A percentile compares a stretch with the other conserved stretches of the same genome.
These are phyloP conservation scores for Heliconius melpomene DNA, from an alignment of 1,140 invertebrate species.

Conservation along the genomic window DNA sequence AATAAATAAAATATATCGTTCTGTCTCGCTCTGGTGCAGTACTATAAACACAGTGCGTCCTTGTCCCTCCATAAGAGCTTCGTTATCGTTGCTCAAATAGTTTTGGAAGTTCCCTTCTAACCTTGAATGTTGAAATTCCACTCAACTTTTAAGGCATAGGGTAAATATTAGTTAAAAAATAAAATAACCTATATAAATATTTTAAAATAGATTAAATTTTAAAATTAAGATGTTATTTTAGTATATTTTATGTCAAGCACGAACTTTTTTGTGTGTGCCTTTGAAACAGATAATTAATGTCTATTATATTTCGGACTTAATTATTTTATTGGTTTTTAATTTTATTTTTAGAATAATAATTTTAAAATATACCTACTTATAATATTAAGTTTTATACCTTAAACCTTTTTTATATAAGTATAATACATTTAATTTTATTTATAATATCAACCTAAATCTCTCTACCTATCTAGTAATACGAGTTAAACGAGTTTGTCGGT, in stretches of 20 bases:
- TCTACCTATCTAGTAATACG: slow-evolving; percentile 23
- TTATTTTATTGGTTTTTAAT: background rate
- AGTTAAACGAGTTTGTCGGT: slow-evolving; percentile 25
- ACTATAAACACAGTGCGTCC: slow-evolving; percentile 30
- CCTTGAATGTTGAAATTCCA: slow-evolving; percentile 73
- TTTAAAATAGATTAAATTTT: slow-evolving; percentile 9
- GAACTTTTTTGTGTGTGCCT: background rate
- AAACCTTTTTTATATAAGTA: too few species aligned
- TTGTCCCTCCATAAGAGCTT: slow-evolving; percentile 48
- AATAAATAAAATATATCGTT: slow-evolving; percentile 72
- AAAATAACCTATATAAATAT: slow-evolving; percentile 13
- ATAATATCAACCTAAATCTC: background rate
- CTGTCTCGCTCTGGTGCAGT: slow-evolving; percentile 43
- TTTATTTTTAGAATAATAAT: too few species aligned
- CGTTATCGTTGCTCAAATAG: slow-evolving; percentile 74
- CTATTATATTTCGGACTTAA: background rate
- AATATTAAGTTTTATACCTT: too few species aligned
- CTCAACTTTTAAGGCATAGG: slow-evolving; percentile 44
- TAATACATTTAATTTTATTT: background rate
- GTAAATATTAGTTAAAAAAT: slow-evolving; percentile 27
- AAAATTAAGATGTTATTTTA: background rate
- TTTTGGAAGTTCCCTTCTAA: slow-evolving; percentile 73
- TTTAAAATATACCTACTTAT: too few species aligned
- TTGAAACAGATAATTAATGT: background rate
- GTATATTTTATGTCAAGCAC: background rate